phyloP scores from a whole-genome alignment of 2,888 invertebrate genomes.

The Diogma glabrata region DNA sequence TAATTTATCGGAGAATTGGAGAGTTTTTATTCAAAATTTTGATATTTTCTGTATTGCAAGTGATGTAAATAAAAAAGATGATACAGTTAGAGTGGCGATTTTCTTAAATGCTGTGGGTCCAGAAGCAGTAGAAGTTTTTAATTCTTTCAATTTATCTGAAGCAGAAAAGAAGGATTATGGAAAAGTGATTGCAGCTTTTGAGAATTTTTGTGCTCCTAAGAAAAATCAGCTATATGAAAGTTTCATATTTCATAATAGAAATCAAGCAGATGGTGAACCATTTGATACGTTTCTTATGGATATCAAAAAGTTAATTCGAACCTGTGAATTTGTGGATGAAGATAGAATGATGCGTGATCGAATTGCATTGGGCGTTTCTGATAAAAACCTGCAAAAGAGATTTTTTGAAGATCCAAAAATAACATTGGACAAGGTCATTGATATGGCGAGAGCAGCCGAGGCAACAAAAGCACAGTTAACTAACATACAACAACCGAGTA shows the following conservation, averaged over 20 bases:
- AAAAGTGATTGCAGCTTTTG: slow-evolving; percentile 17
- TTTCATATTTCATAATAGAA: slow-evolving; percentile 7
- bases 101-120: slow-evolving; percentile 22
- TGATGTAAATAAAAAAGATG: slow-evolving; percentile 19
- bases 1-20: slow-evolving; percentile 22
- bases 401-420: slow-evolving; percentile 6
- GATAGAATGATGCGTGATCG: slow-evolving; percentile 12
- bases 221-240: slow-evolving; percentile 12
- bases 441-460: too few relatives aligned
- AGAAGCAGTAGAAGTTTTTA: slow-evolving; percentile 23
- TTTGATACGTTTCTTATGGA: slow-evolving; percentile 15
- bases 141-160: slow-evolving; percentile 20
- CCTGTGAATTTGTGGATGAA: slow-evolving; percentile 10
- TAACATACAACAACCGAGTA: too few relatives aligned
- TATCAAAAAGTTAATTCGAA: slow-evolving; percentile 11
- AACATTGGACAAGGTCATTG: not conserved
- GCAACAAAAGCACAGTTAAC: too few relatives aligned
- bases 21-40: slow-evolving; percentile 21
- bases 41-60: slow-evolving; percentile 21
- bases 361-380: slow-evolving; percentile 8
- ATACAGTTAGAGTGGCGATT: slow-evolving; percentile 20
- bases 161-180: slow-evolving; percentile 16
- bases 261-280: slow-evolving; percentile 10
- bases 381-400: slow-evolving; percentile 5
- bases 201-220: slow-evolving; percentile 11